Base-by-base conservation (phyloP, 2,888 invertebrate genomes). In the Dexiosoma caninum region DNA sequence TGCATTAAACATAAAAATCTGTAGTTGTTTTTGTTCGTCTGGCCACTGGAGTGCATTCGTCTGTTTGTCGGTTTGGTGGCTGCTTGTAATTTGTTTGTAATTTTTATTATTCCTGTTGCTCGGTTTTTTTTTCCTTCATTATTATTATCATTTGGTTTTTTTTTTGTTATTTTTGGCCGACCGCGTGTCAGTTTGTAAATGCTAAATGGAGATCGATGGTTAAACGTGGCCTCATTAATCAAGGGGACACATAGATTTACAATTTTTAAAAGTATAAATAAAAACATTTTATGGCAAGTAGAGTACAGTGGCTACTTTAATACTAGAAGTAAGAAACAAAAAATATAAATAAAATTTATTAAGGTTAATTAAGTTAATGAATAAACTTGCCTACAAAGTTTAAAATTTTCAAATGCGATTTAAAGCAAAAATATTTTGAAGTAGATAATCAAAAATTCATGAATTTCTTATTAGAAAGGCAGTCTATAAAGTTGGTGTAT, bases 131-230 rank as follows among this genome's bases (percentile, higher is more conserved):
- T 55, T 35, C 7, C 27, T n/a, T n/a, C n/a, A n/a, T n/a, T n/a
- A n/a, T n/a, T n/a, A n/a, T n/a, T n/a, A n/a, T n/a, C n/a, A n/a
- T n/a, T n/a, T n/a, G n/a, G n/a, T n/a, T n/a, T 10, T 42, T n/a
- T 37, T 46, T 42, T 51, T 53, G 27, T 19, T 57, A 40, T 59
- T 67, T 81, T 83, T 78, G 75, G 79, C 78, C 75, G 69, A 79
- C 69, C 82, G 79, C 57, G 75, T 82, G 83, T 78, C 83, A 83
- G 82, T 83, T 83, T 76, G 82, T 74, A 83, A 83, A 83, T 84
- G 86, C 85, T 87, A 88, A 88, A 88, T 88, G 88, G 88, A 88
- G 88, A 88, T 88, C 88, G 88, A 88, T 88, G 87, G 86, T 83
- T 85, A 85, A 86, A 85, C 86, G 85, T 88, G 88, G 86, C 86